Percentiles rank a stretch among this genome's conserved stretches.
phyloP scores from a whole-genome alignment of 2,797 vertebrate genomes.

The Alfaro cultratus region DNA sequence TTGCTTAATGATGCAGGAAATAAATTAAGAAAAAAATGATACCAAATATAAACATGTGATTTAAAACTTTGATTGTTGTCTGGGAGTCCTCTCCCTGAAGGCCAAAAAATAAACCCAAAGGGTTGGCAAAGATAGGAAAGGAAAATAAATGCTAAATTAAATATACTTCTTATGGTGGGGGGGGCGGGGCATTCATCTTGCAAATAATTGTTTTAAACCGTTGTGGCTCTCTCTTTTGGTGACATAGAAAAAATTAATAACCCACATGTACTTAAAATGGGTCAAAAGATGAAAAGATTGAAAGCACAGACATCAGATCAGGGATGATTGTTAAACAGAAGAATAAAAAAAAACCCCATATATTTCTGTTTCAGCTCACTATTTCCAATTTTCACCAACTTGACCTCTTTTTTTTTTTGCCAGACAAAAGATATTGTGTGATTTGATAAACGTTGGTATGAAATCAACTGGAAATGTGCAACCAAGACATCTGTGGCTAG shows the following conservation, averaged over 20 bases:
- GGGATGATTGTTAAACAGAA: neutral
- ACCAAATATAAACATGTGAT: neutral
- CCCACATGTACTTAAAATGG: neutral
- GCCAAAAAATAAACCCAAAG: conserved; percentile 1
- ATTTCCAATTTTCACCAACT: neutral
- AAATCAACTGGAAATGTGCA: neutral
- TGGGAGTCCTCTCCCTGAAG: neutral
- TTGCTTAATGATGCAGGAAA: conserved; percentile 2
- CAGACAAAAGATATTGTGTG: neutral
- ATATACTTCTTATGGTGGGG: neutral
- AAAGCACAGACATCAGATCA: neutral
- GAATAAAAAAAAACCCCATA: neutral
- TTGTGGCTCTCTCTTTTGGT: neutral
- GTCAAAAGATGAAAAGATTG: conserved; percentile 2
- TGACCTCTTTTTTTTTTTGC: neutral
- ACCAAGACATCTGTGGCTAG: neutral
- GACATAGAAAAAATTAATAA: neutral
- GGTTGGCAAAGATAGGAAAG: conserved; percentile 1
- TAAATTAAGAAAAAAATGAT: neutral
- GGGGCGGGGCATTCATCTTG: neutral
- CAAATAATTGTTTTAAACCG: neutral
- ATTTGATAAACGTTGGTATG: neutral
- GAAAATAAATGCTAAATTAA: neutral
- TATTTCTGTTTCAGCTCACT: too few relatives aligned
- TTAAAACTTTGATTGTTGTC: neutral